Conservation (phyloP, 2,113 vertebrate species). For the Dromaius novaehollandiae region DNA sequence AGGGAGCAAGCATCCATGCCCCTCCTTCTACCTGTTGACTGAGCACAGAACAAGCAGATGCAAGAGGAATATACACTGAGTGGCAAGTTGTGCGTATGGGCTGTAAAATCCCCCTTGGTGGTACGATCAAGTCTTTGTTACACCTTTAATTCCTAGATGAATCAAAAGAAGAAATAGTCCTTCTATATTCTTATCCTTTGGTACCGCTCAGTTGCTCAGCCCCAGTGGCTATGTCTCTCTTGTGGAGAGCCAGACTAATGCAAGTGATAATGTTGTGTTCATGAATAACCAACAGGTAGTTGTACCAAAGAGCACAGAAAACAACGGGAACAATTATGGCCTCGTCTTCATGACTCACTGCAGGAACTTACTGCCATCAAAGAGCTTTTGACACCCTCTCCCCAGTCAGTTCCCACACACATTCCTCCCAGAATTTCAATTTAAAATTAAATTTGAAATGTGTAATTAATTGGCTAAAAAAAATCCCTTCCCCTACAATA, state of each 20-base stretch:
- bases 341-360: background rate
- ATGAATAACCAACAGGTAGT: background rate
- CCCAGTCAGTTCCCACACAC: background rate
- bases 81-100: background rate
- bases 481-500: background rate
- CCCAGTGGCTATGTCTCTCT: background rate
- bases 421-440: background rate
- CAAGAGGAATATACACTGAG: background rate
- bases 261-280: background rate
- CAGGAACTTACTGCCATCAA: background rate
- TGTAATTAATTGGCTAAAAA: conserved; percentile 19
- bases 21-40: background rate
- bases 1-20: background rate
- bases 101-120: background rate
- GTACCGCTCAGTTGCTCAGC: background rate
- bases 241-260: background rate
- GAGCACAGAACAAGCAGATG: background rate
- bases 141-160: background rate
- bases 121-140: background rate
- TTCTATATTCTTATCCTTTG: background rate
- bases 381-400: background rate
- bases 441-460: background rate
- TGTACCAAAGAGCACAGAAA: background rate
- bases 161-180: background rate
- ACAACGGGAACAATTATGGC: background rate